Evolutionary conservation across 2,888 invertebrate species (phyloP), one percentile per base, ranked within the genome.

Genomic region (Heteromurus nitidus): DNA sequence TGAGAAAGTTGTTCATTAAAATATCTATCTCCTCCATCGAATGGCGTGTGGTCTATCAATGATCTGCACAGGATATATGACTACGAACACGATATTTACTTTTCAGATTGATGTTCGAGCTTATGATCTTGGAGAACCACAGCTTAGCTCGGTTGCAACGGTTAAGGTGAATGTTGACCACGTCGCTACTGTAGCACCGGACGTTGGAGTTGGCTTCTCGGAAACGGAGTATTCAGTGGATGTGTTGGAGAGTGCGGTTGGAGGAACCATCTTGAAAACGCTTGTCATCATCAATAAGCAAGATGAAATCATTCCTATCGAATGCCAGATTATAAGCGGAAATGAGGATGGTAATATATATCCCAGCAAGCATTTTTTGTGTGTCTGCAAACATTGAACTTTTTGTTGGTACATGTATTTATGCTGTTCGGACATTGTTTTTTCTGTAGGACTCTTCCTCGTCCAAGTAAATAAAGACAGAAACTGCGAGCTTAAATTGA

Each of bases 151-250:
- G 0, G 93, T 95, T 0, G 93, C 94, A 9, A 94, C 94, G 1
- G 92, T 97, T 0, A 94, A 94, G 0, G 92, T 97, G 2, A 95
- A 93, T 88, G 94, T 97, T 16, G 93, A 95, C 70, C 96, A 95
- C 88, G 93, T 94, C 0, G 93, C 95, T 0, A 93, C 93, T 0
- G 93, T 93, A 5, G 90, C 92, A 0, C 92, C 92, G 3, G 92
- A 94, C 91, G 93, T 93, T 5, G 95, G 95, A 0, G 91, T 97
- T 30, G 94, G 96, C 0, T 97, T 97, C 88, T 95, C 95, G 5
- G 96, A 97, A 88, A 95, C 94, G 64, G 92, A 94, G 0, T 97
- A 96, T 88, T 94, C 94, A 65, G 93, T 95, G 0, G 94, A 95
- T 81, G 91, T 97, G 0, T 92, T 93, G 0, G 97, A 97, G 89